These are phyloP conservation scores for Thalassophryne amazonica DNA, from an alignment of 2,797 vertebrate species.

Conservation along the genomic window DNA sequence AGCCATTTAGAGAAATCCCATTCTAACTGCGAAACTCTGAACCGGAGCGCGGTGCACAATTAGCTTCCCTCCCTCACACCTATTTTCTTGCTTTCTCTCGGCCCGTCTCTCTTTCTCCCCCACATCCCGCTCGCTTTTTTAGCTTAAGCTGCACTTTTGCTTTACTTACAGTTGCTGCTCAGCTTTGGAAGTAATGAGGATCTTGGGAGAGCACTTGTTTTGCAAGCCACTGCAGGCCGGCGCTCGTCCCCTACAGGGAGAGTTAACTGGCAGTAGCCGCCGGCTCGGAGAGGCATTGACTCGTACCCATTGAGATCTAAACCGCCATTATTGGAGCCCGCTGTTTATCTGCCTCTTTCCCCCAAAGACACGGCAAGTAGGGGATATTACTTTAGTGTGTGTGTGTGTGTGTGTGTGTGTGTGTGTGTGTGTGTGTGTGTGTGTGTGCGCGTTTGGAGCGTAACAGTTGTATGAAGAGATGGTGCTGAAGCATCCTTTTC, in stretches of 20 bases:
- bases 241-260: conserved; percentile 69
- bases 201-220: conserved; percentile 77
- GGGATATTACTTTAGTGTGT: conserved; percentile 63
- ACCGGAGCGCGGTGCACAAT: conserved; percentile 61
- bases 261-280: conserved; percentile 80
- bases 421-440: conserved; percentile 10
- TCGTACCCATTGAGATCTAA: conserved; percentile 75
- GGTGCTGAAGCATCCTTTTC: conserved; percentile 73
- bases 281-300: conserved; percentile 76
- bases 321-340: conserved; percentile 73
- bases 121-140: conserved; percentile 55
- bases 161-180: conserved; percentile 75
- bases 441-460: conserved; percentile 41
- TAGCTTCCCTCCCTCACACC: conserved; percentile 64
- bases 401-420: conserved; percentile 19
- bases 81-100: conserved; percentile 59
- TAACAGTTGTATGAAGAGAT: conserved; percentile 65
- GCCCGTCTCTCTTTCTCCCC: conserved; percentile 46
- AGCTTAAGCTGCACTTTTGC: conserved; percentile 77
- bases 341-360: conserved; percentile 70
- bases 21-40: conserved; percentile 60
- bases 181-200: conserved; percentile 78
- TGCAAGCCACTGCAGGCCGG: conserved; percentile 65
- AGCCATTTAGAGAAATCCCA: conserved; percentile 68
- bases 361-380: conserved; percentile 65